Evolutionary conservation across 1,140 invertebrate genomes (phyloP), one percentile per base, ranked within the genome.

Genomic region (Yoshiicerus persimilis): DNA sequence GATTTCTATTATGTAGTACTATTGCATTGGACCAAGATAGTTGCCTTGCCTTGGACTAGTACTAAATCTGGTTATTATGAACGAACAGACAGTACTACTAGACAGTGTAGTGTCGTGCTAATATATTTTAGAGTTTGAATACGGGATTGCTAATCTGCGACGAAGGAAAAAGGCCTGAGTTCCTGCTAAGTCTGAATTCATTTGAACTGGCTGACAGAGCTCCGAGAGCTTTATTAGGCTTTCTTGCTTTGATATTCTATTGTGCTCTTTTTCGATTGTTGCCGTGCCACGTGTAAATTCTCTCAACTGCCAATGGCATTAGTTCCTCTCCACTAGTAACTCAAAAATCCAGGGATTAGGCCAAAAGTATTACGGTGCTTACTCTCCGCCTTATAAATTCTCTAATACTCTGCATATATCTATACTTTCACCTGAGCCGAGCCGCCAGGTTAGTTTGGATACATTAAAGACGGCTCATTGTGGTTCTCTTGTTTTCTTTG

Each of bases 271-370:
- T 34, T 34, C 20, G 13, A 36, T 32, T 80, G 75, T 80, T 80
- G 75, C 75, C 20, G 10, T 80, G 75, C 75, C 75, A 80, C 75
- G 75, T 80, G 75, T 38, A 80, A 80, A 80, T 80, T 80, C 30
- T 80, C 75, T 70, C 23, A 0, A 70, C 1, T 70, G 23, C 27
- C 47, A 5, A 30, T 11, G 23, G 66, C 66, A 70, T 70, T 70
- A 70, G 23, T 70, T 70, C 66, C 25, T 6, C 66, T 70, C 66
- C 25, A 70, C 9, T 70, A 70, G 66, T 32, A 30, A 30, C 66
- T 30, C 27, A 70, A 70, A 70, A 70, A 70, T 70, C 66, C 66
- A 0, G 10, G 66, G 66, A 70, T 70, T 70, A 70, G 25, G 30
- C 25, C 30, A 70, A 23, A 27, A 70, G 30, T 25, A 70, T 10